These are phyloP conservation scores for Drosophila sp. DNA, from an alignment of 1,140 invertebrate genomes.

Conservation along the genomic window DNA sequence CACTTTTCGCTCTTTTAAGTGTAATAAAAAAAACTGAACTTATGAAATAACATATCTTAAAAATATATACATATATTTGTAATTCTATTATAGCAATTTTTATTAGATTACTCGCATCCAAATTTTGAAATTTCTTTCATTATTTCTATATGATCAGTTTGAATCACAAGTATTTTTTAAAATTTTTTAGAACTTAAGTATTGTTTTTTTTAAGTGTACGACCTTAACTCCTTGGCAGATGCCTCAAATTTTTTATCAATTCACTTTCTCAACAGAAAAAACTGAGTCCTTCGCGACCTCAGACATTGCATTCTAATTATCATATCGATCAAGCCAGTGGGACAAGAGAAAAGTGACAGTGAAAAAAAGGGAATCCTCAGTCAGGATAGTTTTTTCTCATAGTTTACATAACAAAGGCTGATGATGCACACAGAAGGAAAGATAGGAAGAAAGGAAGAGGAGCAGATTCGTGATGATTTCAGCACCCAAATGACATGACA, in stretches of 20 bases:
- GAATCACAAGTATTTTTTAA: too few relatives aligned
- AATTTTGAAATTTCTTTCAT: too few relatives aligned
- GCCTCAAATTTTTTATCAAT: constrained; percentile 45
- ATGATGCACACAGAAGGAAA: constrained; percentile 56
- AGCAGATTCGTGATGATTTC: constrained; percentile 75
- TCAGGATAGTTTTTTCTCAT: constrained; percentile 73
- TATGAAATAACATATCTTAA: too few relatives aligned
- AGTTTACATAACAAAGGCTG: constrained; percentile 81
- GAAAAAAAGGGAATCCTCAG: constrained; percentile 33
- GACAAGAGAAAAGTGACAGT: constrained; percentile 63
- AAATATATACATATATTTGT: too few relatives aligned
- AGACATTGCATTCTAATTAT: constrained; percentile 76
- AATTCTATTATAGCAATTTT: too few relatives aligned
- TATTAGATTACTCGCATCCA: too few relatives aligned
- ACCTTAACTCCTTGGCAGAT: constrained; percentile 39
- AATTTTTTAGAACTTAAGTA: too few relatives aligned
- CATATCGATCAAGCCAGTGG: constrained; percentile 69
- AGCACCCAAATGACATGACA: constrained; percentile 67
- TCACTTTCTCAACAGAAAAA: constrained; percentile 16
- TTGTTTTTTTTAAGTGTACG: constrained; percentile 11
- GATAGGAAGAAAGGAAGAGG: constrained; percentile 23
- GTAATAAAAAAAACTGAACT: not conserved
- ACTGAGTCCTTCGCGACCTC: constrained; percentile 38
- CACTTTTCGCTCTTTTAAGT: not conserved
- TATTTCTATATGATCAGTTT: too few relatives aligned